Evolutionary conservation across 2,113 vertebrate genomes (phyloP), one percentile per base, ranked within the genome.

Genomic region (Rhinolophus ferrumequinum): DNA sequence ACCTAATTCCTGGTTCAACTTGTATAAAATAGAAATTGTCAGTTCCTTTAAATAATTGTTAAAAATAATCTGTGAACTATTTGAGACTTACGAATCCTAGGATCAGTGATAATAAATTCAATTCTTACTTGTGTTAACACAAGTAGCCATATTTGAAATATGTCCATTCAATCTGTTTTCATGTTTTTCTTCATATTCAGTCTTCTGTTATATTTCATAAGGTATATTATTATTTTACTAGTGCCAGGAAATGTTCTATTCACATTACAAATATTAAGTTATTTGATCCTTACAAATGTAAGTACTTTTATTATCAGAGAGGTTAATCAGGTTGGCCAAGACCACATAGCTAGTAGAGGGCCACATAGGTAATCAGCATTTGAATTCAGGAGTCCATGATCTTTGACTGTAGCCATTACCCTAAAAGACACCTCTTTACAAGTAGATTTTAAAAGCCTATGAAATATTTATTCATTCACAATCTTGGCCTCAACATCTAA

Each of bases 391-490:
- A 35, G 66, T 67, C 11, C 21, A 44, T 22, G 33, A 12, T 12
- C 15, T 73, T 67, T 86, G 52, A 44, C 28, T 84, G 21, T 81
- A 81, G n/a, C 15, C 11, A 60, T 33, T 41, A 47, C 5, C 21
- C 67, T 90, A 75, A 90, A 89, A 84, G 1, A 6, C 6, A 41
- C 30, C 30, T 41, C 52, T 30, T 77, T 64, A 86, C 60, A 35
- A 35, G 19, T 41, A 11, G 3, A 75, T 44, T 93, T 89, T 47
- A 62, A 54, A 56, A 82, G 22, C 4, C 24, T 62, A 75, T 69
- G 28, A 83, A 83, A 47, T n/a, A 14, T 85, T 93, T 90, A 80
- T 58, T 90, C 24, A 85, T 50, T 93, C 33, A 90, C 33, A 80
- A 38, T 86, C 1, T 56, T 96, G 24, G 0, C 3, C 33, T 66